phyloP scores from a whole-genome alignment of 2,113 vertebrate species.

The Tragelaphus strepsiceros region DNA sequence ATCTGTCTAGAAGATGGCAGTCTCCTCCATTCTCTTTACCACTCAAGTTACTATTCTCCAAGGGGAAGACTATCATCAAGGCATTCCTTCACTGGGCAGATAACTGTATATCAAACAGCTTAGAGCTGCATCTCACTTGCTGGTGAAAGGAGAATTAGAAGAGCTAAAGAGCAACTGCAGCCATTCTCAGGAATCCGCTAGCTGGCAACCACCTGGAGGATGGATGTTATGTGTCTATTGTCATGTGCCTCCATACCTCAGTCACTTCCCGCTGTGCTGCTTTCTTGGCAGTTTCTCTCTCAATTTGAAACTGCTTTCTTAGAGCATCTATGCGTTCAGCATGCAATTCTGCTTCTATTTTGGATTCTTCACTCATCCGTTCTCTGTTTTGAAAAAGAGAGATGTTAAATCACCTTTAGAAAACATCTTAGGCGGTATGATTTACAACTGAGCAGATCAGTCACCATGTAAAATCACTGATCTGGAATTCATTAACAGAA shows the following conservation, averaged over 20 bases:
- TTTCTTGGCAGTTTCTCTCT: conserved; percentile 73
- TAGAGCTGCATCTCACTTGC: background rate
- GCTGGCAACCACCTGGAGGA: background rate
- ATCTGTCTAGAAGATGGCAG: background rate
- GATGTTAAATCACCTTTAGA: background rate
- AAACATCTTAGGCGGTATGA: background rate
- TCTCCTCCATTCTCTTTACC: background rate
- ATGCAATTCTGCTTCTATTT: conserved; percentile 68
- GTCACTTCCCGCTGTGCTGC: conserved; percentile 65
- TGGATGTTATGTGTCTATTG: accelerated
- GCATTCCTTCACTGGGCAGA: background rate
- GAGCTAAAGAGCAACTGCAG: background rate
- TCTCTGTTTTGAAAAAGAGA: conserved; percentile 68
- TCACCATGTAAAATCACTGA: background rate
- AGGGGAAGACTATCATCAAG: background rate
- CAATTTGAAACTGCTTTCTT: conserved; percentile 76
- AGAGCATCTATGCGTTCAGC: conserved; percentile 72
- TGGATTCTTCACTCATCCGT: conserved; percentile 70
- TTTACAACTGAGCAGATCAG: background rate
- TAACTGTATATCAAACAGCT: background rate
- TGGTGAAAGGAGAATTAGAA: background rate
- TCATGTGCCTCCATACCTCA: conserved; percentile 62
- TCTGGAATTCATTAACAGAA: background rate
- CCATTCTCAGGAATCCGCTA: background rate
- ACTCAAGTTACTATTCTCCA: background rate